Evolutionary conservation across 2,888 invertebrate species (phyloP).

Genomic region (Cremastobaeus sp.): DNA sequence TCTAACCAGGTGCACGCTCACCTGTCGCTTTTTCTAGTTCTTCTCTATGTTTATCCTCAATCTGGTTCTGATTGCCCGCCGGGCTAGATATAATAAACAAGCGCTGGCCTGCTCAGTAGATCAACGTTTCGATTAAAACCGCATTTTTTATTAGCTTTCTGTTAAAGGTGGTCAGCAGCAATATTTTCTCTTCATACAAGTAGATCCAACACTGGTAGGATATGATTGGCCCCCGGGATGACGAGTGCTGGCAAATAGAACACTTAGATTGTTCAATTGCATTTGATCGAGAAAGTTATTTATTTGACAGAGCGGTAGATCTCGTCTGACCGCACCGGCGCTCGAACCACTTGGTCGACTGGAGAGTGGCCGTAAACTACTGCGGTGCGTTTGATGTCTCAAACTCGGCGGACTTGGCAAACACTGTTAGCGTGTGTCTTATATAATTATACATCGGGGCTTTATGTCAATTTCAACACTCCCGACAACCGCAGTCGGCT

Average conservation of each 20-base stretch:
- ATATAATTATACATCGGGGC: slow-evolving; percentile 48
- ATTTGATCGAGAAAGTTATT: slow-evolving; percentile 35
- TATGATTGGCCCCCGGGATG: too few species aligned
- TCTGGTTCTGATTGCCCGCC: too few species aligned
- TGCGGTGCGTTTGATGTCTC: slow-evolving; percentile 51
- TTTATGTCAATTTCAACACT: slow-evolving; percentile 54
- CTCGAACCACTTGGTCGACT: slow-evolving; percentile 38
- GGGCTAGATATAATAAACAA: too few species aligned
- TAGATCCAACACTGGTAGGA: too few species aligned
- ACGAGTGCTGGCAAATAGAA: background rate
- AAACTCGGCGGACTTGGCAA: slow-evolving; percentile 43
- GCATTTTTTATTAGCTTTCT: too few species aligned
- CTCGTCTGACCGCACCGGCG: slow-evolving; percentile 43
- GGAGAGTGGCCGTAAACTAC: slow-evolving; percentile 42
- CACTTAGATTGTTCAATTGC: slow-evolving; percentile 2
- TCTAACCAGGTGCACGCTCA: slow-evolving; percentile 28
- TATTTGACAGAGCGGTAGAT: slow-evolving; percentile 25
- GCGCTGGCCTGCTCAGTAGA: too few species aligned
- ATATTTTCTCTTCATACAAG: too few species aligned
- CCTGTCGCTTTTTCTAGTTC: slow-evolving; percentile 30
- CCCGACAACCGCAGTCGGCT: slow-evolving; percentile 13
- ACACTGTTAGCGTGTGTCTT: slow-evolving; percentile 49
- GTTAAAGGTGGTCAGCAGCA: too few species aligned
- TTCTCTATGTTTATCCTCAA: background rate
- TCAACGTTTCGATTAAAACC: too few species aligned